These are phyloP conservation scores for Tetramorium simillimum DNA, from an alignment of 1,140 invertebrate species.

Conservation along the genomic window DNA sequence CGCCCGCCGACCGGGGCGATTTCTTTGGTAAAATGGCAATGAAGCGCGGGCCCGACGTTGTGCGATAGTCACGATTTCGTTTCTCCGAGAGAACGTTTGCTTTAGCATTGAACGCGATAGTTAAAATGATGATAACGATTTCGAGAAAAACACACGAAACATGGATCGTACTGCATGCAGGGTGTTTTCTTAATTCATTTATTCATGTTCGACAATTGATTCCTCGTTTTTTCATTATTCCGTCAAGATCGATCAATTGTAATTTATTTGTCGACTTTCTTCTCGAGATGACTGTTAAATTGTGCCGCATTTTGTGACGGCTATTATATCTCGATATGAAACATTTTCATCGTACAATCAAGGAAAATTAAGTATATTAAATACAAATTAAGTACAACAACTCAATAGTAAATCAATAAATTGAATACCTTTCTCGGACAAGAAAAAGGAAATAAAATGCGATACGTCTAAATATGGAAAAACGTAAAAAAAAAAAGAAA, in stretches of 20 bases:
- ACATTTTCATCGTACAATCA: background rate
- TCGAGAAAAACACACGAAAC: background rate
- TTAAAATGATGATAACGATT: background rate
- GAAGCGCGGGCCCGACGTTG: background rate
- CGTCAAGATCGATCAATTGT: background rate
- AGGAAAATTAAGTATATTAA: conserved; percentile 29
- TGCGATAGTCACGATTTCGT: background rate
- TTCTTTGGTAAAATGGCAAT: conserved; percentile 2
- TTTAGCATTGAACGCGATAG: background rate
- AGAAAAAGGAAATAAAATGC: background rate
- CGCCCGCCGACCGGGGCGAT: background rate
- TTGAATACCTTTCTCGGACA: background rate
- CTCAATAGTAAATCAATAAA: conserved; percentile 12
- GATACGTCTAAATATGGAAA: background rate
- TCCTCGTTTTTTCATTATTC: background rate
- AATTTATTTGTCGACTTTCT: background rate
- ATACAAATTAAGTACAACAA: background rate
- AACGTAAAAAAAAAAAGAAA: background rate
- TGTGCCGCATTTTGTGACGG: background rate
- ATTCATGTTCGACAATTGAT: background rate
- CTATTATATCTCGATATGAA: background rate
- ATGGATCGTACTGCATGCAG: background rate
- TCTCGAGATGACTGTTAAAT: background rate
- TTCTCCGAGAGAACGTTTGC: conserved; percentile 2
- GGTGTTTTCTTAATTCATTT: background rate